Conservation (phyloP, 2,888 invertebrate genomes). For the Mesorhabditis sp. region DNA sequence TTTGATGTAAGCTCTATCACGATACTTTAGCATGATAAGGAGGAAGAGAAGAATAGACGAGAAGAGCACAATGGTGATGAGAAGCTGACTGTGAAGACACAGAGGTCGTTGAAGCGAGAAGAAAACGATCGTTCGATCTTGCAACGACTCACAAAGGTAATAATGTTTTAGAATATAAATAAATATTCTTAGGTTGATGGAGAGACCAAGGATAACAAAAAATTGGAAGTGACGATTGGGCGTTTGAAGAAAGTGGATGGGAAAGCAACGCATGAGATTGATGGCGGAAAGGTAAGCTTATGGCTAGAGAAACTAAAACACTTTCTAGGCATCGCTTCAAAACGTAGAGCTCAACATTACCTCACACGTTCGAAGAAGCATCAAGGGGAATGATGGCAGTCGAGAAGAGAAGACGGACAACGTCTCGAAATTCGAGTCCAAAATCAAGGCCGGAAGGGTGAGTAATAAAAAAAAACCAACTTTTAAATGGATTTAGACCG, state of each 20-base stretch:
- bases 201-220: constrained; percentile 1
- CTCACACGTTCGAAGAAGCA: background rate
- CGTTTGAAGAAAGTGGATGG: constrained; percentile 4
- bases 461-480: background rate
- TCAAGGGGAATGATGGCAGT: background rate
- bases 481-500: background rate
- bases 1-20: background rate
- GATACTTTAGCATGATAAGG: background rate
- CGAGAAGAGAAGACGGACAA: background rate
- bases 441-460: constrained; percentile 1
- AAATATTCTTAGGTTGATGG: background rate
- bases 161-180: too few species aligned
- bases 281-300: background rate
- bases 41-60: constrained; percentile 3
- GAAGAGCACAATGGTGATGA: background rate
- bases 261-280: background rate
- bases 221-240: background rate
- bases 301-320: background rate
- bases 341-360: background rate
- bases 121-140: background rate
- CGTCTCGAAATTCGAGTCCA: background rate
- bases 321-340: background rate
- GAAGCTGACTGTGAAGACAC: background rate
- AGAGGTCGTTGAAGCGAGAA: constrained; percentile 4
- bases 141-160: background rate